These are phyloP conservation scores for Drosophila gaucha DNA, from an alignment of 2,888 invertebrate genomes.

Conservation along the genomic window DNA sequence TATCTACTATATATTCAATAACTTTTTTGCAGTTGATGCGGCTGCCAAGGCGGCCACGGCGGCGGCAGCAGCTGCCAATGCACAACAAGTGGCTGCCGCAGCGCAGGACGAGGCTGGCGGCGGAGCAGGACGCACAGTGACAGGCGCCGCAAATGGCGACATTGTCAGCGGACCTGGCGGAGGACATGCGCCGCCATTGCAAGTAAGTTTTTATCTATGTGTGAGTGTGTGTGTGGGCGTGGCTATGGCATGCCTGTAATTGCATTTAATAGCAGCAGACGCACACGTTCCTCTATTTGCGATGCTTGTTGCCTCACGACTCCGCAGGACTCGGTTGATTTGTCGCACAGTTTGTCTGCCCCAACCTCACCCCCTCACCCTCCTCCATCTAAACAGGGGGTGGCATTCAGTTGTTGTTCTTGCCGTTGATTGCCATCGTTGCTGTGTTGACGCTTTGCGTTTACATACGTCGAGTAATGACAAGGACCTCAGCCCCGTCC, in stretches of 20 bases:
- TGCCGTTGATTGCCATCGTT: slow-evolving; percentile 64
- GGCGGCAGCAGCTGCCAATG: slow-evolving; percentile 61
- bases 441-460: slow-evolving; percentile 58
- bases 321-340: slow-evolving; percentile 57
- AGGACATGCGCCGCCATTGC: slow-evolving; percentile 87
- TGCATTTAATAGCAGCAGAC: slow-evolving; percentile 64
- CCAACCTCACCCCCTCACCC: background rate
- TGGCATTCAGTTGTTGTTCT: slow-evolving; percentile 51
- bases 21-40: slow-evolving; percentile 77
- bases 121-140: slow-evolving; percentile 83
- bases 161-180: slow-evolving; percentile 82
- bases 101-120: slow-evolving; percentile 79
- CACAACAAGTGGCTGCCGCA: slow-evolving; percentile 77
- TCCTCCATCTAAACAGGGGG: background rate
- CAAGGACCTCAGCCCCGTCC: slow-evolving; percentile 25
- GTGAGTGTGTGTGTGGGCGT: slow-evolving; percentile 35
- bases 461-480: slow-evolving; percentile 68
- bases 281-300: slow-evolving; percentile 26
- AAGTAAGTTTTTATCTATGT: slow-evolving; percentile 82
- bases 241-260: slow-evolving; percentile 60
- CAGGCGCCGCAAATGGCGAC: slow-evolving; percentile 87
- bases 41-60: slow-evolving; percentile 63
- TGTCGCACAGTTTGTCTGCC: slow-evolving; percentile 54
- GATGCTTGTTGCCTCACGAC: slow-evolving; percentile 26
- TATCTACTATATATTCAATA: slow-evolving; percentile 30